Evolutionary conservation across 2,888 invertebrate genomes (phyloP).

Genomic region (Myopa tessellatipennis): DNA sequence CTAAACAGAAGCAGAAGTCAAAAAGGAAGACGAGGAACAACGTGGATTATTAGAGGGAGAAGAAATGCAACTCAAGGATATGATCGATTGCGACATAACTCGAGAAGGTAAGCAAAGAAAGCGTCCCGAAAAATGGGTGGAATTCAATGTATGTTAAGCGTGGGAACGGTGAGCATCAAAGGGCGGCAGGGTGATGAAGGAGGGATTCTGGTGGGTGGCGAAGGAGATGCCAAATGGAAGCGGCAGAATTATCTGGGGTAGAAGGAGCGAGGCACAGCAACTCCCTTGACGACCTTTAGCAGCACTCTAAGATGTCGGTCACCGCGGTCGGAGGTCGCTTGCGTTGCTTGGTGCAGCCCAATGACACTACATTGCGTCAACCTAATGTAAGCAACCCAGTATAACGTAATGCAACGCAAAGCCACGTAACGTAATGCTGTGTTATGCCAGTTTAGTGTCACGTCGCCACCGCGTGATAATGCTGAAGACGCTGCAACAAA

Average conservation of each 20-base stretch:
- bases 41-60: not conserved
- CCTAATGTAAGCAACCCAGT: not conserved
- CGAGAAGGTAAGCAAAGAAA: not conserved
- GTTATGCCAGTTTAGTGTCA: constrained; percentile 45
- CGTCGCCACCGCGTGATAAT: constrained; percentile 12
- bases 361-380: not conserved
- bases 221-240: too few relatives aligned
- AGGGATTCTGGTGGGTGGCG: too few relatives aligned
- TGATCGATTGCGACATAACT: constrained; percentile 25
- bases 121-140: not conserved
- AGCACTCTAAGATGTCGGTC: constrained; percentile 9
- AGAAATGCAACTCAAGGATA: constrained; percentile 30
- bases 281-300: not conserved
- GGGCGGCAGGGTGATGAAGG: not conserved
- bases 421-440: constrained; percentile 37
- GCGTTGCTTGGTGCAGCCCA: not conserved
- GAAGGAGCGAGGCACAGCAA: too few relatives aligned
- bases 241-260: too few relatives aligned
- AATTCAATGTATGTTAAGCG: constrained; percentile 5
- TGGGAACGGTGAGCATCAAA: not conserved
- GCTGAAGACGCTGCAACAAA: too few relatives aligned
- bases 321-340: not conserved
- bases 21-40: not conserved
- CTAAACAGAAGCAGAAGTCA: not conserved
- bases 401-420: constrained; percentile 36